Evolutionary conservation across 1,140 invertebrate genomes (phyloP).

Genomic region (Apocrypta bakeri): DNA sequence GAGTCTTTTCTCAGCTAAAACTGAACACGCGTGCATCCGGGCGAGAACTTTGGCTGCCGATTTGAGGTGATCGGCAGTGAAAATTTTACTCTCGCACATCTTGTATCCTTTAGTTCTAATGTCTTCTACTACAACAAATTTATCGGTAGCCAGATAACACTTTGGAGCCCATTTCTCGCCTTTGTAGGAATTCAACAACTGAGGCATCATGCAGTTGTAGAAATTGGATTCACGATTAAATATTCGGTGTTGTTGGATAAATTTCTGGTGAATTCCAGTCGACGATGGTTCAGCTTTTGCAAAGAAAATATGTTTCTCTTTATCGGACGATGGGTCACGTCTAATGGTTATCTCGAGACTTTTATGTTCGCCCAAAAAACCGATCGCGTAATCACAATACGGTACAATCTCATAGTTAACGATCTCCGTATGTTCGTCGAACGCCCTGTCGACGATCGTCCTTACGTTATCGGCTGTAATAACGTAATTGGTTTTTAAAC

Average conservation of each 20-base stretch:
- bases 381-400: not conserved
- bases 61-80: not conserved
- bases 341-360: not conserved
- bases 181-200: not conserved
- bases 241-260: not conserved
- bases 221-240: not conserved
- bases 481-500: too few relatives aligned
- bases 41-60: not conserved
- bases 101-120: not conserved
- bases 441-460: too few relatives aligned
- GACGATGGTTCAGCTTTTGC: not conserved
- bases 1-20: not conserved
- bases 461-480: too few relatives aligned
- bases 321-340: not conserved
- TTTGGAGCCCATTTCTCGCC: not conserved
- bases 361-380: not conserved
- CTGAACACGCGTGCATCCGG: not conserved
- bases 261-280: not conserved
- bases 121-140: not conserved
- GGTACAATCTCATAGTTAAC: not conserved
- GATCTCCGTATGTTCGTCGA: not conserved
- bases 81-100: not conserved
- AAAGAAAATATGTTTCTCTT: not conserved
- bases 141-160: not conserved
- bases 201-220: not conserved